Evolutionary conservation across 2,888 invertebrate species (phyloP), one percentile per base, ranked within the genome.

Genomic region (Reticulitermes lucifugus): DNA sequence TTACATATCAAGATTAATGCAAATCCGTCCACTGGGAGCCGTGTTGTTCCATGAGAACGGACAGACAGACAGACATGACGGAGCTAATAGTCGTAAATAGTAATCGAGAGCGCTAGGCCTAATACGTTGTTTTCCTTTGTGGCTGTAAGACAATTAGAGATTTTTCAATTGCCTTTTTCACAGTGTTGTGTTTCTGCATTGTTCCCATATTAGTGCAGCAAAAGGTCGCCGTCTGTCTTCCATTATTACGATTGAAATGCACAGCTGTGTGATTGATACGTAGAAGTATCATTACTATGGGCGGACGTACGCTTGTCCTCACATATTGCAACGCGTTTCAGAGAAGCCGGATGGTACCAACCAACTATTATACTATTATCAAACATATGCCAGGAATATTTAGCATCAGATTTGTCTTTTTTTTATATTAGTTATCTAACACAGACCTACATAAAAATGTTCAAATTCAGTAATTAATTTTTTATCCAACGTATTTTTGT

Each of bases 251-350:
- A n/a, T 77, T 77, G 14, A 41, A 77, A 41, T 14, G 21, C 77
- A 77, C 77, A 77, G 77, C 18, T 77, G 51, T 77, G 43, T 35
- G 73, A 73, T 41, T 73, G 73, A 5, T 21, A 18, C 3, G 25
- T 73, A 73, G 2, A 77, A n/a, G 77, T 46, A 77, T 77, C 77
- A 77, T 77, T 77, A 77, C n/a, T 6, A 25, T 46, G 77, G 77
- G 77, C 77, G 77, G 35, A 51, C n/a, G 77, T 65, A 6, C 77
- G 21, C 43, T 77, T 77, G 77, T 77, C 77, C 6, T 46, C 77
- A 51, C 77, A 18, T 77, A 46, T 41, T 41, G n/a, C n/a, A 70
- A 29, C 3, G 10, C 70, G 29, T 9, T 73, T 41, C 21, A 73
- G 41, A 73, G 73, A 73, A 29, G 14, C 7, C 25, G 21, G 21